Evolutionary conservation across 1,140 invertebrate genomes (phyloP).

Genomic region (Eueides isabella): DNA sequence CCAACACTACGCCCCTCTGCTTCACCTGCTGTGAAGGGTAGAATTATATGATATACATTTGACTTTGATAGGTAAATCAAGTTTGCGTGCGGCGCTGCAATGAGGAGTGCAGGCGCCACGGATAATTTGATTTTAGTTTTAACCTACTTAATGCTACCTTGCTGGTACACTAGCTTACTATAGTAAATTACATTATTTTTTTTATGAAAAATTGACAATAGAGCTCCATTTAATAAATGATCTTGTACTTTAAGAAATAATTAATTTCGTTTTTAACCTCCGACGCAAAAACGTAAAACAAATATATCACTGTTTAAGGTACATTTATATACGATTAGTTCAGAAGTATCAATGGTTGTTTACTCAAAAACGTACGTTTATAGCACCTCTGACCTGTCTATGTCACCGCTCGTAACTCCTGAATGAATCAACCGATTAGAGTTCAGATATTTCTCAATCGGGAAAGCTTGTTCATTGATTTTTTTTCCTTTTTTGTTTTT

Average conservation of each 20-base stretch:
- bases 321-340: not conserved
- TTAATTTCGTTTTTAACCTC: no score
- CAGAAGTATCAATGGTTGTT: not conserved
- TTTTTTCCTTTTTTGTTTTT: no score
- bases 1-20: no score
- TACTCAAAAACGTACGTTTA: no score
- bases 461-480: no score
- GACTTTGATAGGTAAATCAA: not conserved
- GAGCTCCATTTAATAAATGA: no score
- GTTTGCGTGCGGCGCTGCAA: slow-evolving; percentile 2
- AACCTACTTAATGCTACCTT: not conserved
- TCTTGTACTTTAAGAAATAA: no score
- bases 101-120: not conserved
- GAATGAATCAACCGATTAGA: no score
- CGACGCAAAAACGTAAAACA: no score
- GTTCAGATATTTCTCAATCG: no score
- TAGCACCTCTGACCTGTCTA: no score
- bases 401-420: no score
- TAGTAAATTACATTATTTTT: not conserved
- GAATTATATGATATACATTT: not conserved
- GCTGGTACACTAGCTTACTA: not conserved
- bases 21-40: not conserved
- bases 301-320: not conserved
- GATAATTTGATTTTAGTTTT: not conserved
- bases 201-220: not conserved